Evolutionary conservation across 2,797 vertebrate species (phyloP).

Genomic region (Pipistrellus kuhlii): DNA sequence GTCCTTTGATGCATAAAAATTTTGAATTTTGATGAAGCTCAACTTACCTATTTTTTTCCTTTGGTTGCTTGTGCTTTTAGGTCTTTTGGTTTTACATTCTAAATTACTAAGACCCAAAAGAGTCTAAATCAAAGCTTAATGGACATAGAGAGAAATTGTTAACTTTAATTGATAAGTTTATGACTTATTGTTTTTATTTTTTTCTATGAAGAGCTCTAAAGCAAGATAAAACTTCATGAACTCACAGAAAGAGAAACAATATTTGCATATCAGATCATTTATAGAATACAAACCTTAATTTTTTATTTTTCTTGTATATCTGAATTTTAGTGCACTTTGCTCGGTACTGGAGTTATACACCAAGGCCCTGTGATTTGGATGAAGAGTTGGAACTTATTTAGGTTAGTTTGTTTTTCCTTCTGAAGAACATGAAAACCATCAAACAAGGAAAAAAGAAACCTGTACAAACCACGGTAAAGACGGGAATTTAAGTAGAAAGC

Average conservation of each 20-base stretch:
- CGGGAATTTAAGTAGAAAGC: constrained; percentile 64
- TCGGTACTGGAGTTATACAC: not conserved
- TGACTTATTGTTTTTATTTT: constrained; percentile 3
- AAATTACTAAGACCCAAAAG: not conserved
- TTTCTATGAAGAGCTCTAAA: not conserved
- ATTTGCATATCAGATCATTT: not conserved
- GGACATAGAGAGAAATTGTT: not conserved
- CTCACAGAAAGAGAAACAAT: too few species aligned
- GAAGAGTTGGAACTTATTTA: constrained; percentile 54
- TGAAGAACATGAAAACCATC: constrained; percentile 49
- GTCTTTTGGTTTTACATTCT: not conserved
- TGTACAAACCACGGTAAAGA: constrained; percentile 24
- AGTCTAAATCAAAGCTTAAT: not conserved
- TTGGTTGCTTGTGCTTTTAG: constrained; percentile 17
- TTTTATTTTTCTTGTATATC: not conserved
- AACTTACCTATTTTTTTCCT: not conserved
- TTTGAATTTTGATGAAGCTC: constrained; percentile 17
- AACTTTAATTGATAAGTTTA: not conserved
- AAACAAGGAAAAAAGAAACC: constrained; percentile 43
- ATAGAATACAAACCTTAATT: not conserved
- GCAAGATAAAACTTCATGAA: not conserved
- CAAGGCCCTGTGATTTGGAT: not conserved
- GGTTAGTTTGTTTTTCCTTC: constrained; percentile 61
- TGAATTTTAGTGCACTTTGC: not conserved
- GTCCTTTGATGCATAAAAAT: not conserved